Conservation (phyloP, 2,113 vertebrate species). For the Apteryx mantelli region DNA sequence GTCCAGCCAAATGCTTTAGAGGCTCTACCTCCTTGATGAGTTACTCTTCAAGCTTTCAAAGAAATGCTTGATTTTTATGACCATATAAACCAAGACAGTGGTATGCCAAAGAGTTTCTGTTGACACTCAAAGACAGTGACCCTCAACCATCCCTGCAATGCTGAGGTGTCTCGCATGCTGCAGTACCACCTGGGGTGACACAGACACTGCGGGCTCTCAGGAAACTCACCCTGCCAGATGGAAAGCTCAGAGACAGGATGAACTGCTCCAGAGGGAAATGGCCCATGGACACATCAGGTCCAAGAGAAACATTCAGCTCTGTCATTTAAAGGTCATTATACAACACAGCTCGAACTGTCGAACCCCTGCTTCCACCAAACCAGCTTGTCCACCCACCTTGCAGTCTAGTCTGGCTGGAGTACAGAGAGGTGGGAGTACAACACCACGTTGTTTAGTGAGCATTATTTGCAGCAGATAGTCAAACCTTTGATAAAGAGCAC, state of each 20-base stretch:
- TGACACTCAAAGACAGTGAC: not conserved
- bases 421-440: not conserved
- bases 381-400: not conserved
- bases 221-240: not conserved
- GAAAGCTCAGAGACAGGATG: not conserved
- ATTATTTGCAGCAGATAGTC: not conserved
- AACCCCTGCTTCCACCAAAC: not conserved
- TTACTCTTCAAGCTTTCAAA: not conserved
- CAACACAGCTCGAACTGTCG: rapidly evolving
- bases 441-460: not conserved
- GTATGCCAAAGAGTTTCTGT: not conserved
- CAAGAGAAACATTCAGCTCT: not conserved
- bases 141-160: not conserved
- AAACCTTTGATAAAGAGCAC: not conserved
- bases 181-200: not conserved
- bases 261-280: not conserved
- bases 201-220: not conserved
- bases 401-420: not conserved
- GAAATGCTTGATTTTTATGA: not conserved
- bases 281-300: not conserved
- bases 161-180: not conserved
- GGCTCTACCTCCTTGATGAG: not conserved
- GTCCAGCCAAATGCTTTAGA: not conserved
- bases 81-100: not conserved
- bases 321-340: not conserved